Percentiles rank a stretch among this genome's conserved stretches.
Evolutionary conservation across 2,797 vertebrate species (phyloP).

Genomic region (Lycodopsis pacificus): DNA sequence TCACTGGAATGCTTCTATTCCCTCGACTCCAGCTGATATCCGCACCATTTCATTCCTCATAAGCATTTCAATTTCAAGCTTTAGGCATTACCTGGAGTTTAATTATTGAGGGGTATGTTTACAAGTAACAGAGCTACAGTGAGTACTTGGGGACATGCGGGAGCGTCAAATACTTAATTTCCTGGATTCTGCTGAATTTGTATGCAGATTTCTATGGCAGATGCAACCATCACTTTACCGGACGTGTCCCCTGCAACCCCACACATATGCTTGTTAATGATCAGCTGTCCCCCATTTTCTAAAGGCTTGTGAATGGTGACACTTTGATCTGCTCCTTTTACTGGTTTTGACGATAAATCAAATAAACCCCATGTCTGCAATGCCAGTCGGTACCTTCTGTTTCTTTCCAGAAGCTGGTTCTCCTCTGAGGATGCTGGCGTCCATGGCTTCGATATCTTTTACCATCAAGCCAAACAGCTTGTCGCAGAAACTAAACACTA

Average conservation of each 20-base stretch:
- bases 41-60: neutral
- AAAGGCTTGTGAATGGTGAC: neutral
- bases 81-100: neutral
- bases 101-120: neutral
- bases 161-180: neutral
- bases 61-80: neutral
- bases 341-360: neutral
- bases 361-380: neutral
- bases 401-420: slow-evolving; percentile 89
- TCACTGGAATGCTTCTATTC: neutral
- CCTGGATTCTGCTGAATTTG: neutral
- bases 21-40: neutral
- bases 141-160: neutral
- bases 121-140: neutral
- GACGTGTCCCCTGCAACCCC: too few relatives aligned
- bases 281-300: neutral
- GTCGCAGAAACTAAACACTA: slow-evolving; percentile 96
- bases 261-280: too few relatives aligned
- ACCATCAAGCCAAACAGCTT: slow-evolving; percentile 95
- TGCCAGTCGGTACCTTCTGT: slow-evolving; percentile 87
- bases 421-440: slow-evolving; percentile 94
- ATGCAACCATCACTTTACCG: neutral
- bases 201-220: neutral
- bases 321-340: neutral
- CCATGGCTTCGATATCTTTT: slow-evolving; percentile 97